Base-by-base conservation (phyloP, 2,888 invertebrate species). In the Thymelicus acteon region DNA sequence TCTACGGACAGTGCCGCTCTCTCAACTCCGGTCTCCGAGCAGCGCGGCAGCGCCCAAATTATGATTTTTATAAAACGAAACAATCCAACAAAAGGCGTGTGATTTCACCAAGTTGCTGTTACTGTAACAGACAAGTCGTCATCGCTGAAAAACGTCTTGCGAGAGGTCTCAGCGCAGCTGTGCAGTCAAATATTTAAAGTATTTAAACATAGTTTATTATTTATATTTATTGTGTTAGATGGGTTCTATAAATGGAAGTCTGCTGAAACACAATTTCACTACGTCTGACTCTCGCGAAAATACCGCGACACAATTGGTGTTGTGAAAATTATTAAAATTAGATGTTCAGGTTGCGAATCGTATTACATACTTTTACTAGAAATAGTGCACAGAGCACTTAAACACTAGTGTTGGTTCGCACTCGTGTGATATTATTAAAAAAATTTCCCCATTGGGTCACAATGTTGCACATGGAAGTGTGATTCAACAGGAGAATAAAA, bases 21-120 rank as follows among this genome's bases (percentile, higher is more conserved):
- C 73, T 73, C 54, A 60, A 37, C 72, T 71, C 73, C 47, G 60
- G 37, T n/a, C n/a, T n/a, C n/a, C n/a, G n/a, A n/a, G 49, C 40
- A 67, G 37, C 67, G 49, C 54, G 37, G 49, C 40, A 67, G 37
- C 67, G 49, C 54, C 44, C 62, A 68, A 40, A 57, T 57, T 65
- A 44, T 65, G 54, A 57, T 24, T 54, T 63, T 40, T 54, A 64
- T 49, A 44, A 47, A 63, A 31, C 24, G 10, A 63, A 47, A 19
- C 52, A 15, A 40, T 52, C 31, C 37, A 58, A 66, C 44, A 58
- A 66, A 58, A 64, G 52, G 64, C 15, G 52, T 52, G 10, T 64
- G 52, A 64, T 64, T 64, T 64, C 64, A 40, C 10, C 64, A 54
- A 13, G 15, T 52, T 13, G 31, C 24, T 31, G 58, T 52, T 64